Evolutionary conservation across 2,888 invertebrate species (phyloP).

Genomic region (Conomelus anceps): DNA sequence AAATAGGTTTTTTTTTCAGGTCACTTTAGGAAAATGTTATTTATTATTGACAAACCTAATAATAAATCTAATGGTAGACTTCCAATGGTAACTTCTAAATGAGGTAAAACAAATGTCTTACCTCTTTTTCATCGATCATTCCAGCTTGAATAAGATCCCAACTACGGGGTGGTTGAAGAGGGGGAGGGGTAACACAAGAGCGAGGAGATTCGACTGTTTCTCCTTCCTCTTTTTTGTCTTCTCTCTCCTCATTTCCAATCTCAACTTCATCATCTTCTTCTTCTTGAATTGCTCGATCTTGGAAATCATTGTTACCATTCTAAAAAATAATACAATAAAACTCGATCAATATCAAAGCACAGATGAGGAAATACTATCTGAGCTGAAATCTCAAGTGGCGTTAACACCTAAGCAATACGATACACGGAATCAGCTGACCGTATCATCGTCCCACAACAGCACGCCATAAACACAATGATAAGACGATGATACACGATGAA

Average conservation of each 20-base stretch:
- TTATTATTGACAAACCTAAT: too few species aligned
- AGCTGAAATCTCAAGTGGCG: too few species aligned
- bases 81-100: too few species aligned
- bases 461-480: too few species aligned
- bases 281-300: background rate
- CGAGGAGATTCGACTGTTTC: constrained; percentile 33
- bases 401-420: too few species aligned
- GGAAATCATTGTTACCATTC: background rate
- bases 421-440: too few species aligned
- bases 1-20: too few species aligned
- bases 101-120: constrained; percentile 14
- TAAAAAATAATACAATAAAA: background rate
- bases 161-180: constrained; percentile 39
- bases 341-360: background rate
- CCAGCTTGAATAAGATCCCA: constrained; percentile 40
- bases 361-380: too few species aligned
- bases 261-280: background rate
- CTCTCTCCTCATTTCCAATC: constrained; percentile 27
- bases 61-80: too few species aligned
- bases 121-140: constrained; percentile 36
- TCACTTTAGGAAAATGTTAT: too few species aligned
- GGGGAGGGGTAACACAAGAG: constrained; percentile 38
- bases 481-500: too few species aligned
- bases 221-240: constrained; percentile 24
- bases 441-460: too few species aligned